Evolutionary conservation across 1,140 invertebrate species (phyloP).

Genomic region (Uloborus diversus): DNA sequence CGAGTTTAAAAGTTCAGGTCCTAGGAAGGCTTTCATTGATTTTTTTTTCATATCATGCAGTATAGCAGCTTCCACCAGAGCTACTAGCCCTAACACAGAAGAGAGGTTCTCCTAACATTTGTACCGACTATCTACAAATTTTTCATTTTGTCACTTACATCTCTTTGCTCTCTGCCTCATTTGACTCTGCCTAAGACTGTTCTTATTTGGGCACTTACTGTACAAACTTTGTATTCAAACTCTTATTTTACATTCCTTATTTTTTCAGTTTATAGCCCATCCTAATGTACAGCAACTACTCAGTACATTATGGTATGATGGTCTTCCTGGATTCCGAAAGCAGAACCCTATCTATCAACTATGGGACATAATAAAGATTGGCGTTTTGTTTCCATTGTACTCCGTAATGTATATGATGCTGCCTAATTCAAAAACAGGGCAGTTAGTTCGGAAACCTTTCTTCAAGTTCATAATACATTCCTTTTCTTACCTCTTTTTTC

Average conservation of each 20-base stretch:
- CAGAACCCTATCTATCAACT: constrained; percentile 94
- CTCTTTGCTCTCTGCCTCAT: too few species aligned
- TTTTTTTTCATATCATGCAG: too few species aligned
- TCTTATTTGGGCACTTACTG: too few species aligned
- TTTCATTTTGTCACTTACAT: too few species aligned
- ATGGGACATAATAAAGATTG: constrained; percentile 91
- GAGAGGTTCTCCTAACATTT: too few species aligned
- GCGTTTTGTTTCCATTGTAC: constrained; percentile 92
- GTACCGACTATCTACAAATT: too few species aligned
- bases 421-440: constrained; percentile 86
- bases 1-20: too few species aligned
- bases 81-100: too few species aligned
- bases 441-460: constrained; percentile 95
- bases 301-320: constrained; percentile 98
- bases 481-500: constrained; percentile 95
- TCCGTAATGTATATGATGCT: constrained; percentile 91
- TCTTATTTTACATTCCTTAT: not conserved
- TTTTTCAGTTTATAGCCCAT: constrained; percentile 92
- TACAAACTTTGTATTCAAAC: too few species aligned
- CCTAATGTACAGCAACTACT: constrained; percentile 97
- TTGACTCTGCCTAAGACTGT: too few species aligned
- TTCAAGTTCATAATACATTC: constrained; percentile 99
- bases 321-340: constrained; percentile 89
- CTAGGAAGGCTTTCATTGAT: too few species aligned
- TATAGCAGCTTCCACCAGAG: too few species aligned